phyloP scores from a whole-genome alignment of 2,888 invertebrate species.

The Orthonevra nobilis region DNA sequence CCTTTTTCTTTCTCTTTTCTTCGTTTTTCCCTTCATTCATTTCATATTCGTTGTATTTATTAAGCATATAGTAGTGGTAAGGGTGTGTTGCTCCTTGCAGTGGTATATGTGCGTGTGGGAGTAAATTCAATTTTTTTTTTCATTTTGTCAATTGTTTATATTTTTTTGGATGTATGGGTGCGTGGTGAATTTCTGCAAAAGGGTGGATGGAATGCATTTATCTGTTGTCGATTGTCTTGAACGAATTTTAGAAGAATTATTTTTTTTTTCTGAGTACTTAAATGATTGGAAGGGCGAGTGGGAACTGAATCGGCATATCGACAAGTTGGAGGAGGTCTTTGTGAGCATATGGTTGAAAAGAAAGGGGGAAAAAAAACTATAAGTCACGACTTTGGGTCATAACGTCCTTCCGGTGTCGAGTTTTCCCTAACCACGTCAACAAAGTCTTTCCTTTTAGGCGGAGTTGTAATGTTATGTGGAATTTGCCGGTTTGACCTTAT shows the following conservation, averaged over 20 bases:
- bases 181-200: constrained; percentile 52
- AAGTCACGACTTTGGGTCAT: too few species aligned
- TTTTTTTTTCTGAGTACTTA: constrained; percentile 8
- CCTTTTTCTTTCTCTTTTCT: constrained; percentile 37
- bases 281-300: too few species aligned
- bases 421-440: too few species aligned
- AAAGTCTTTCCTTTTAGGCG: too few species aligned
- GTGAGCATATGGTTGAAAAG: neutral
- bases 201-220: constrained; percentile 68
- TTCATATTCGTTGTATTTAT: constrained; percentile 47
- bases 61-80: constrained; percentile 11
- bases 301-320: too few species aligned
- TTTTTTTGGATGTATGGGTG: constrained; percentile 1
- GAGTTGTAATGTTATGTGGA: too few species aligned
- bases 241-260: constrained; percentile 15
- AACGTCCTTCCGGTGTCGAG: too few species aligned
- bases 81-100: constrained; percentile 46
- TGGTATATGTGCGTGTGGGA: constrained; percentile 37
- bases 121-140: too few species aligned
- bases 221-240: constrained; percentile 14
- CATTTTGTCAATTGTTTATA: too few species aligned
- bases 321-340: too few species aligned
- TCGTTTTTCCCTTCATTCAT: constrained; percentile 7
- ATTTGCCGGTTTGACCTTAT: too few species aligned
- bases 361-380: neutral